Percentiles rank a stretch among this genome's conserved stretches.
phyloP scores from a whole-genome alignment of 2,888 invertebrate species.

The Thecophora atra region DNA sequence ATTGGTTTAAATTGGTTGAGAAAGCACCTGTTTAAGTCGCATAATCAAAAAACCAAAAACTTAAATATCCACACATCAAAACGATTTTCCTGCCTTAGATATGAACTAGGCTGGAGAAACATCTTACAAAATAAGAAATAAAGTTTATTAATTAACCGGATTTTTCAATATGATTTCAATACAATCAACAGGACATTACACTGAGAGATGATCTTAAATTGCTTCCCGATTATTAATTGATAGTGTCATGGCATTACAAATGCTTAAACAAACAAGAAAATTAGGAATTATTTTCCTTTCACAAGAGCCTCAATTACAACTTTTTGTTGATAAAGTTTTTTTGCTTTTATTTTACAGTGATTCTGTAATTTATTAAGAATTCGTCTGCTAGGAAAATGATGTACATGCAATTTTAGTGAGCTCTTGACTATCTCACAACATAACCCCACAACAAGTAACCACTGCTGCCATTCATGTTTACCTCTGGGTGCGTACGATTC shows the following conservation, averaged over 20 bases:
- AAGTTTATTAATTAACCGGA: conserved; percentile 32
- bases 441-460: conserved; percentile 85
- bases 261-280: too few relatives aligned
- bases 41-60: neutral
- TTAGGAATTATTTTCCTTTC: too few relatives aligned
- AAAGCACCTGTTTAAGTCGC: conserved; percentile 74
- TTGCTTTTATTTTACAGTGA: neutral
- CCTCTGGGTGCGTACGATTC: conserved; percentile 93
- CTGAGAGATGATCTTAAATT: neutral
- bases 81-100: neutral
- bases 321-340: neutral
- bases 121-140: conserved; percentile 30
- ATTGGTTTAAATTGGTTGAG: conserved; percentile 93
- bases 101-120: conserved; percentile 17
- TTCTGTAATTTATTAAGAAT: neutral
- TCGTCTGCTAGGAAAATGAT: neutral
- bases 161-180: conserved; percentile 12
- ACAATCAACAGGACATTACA: neutral
- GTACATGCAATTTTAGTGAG: neutral
- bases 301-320: too few relatives aligned
- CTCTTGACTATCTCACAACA: conserved; percentile 59
- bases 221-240: too few relatives aligned
- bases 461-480: conserved; percentile 87
- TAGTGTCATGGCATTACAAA: too few relatives aligned
- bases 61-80: neutral